Conservation (phyloP, 2,888 invertebrate species). For the Hypselothyrea guttata region DNA sequence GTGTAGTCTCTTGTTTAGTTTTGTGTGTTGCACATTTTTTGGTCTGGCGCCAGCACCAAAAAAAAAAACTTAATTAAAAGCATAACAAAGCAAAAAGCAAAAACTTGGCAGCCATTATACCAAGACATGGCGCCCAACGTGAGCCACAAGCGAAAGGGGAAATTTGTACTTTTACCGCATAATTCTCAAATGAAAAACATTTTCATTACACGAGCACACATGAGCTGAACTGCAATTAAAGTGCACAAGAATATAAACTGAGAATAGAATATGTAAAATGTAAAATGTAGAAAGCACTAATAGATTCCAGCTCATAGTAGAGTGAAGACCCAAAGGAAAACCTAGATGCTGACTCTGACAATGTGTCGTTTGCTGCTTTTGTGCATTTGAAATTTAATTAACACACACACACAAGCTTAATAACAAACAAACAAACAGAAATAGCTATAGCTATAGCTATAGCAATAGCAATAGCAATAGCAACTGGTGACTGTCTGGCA, state of each 20-base stretch:
- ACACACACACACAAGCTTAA: slow-evolving; percentile 48
- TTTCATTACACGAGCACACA: slow-evolving; percentile 62
- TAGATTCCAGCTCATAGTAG: no score
- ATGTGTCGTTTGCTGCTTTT: slow-evolving; percentile 61
- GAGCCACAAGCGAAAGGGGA: no score
- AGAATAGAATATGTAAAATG: slow-evolving; percentile 7
- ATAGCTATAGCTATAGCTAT: no score
- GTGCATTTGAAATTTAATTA: slow-evolving; percentile 73
- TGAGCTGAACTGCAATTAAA: slow-evolving; percentile 65
- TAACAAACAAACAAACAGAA: slow-evolving; percentile 5
- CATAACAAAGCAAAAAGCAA: slow-evolving; percentile 68
- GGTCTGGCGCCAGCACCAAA: slow-evolving; percentile 62
- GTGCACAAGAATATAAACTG: slow-evolving; percentile 44
- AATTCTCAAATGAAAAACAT: slow-evolving; percentile 37
- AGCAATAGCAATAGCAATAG: no score
- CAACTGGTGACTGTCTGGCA: slow-evolving; percentile 28
- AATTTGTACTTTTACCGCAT: slow-evolving; percentile 3
- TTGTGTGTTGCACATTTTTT: slow-evolving; percentile 49
- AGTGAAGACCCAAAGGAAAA: not conserved
- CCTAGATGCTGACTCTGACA: slow-evolving; percentile 1
- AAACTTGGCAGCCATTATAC: slow-evolving; percentile 45
- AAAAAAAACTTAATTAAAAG: slow-evolving; percentile 72
- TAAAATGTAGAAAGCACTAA: slow-evolving; percentile 23
- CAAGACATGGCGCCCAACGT: slow-evolving; percentile 37
- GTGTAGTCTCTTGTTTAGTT: slow-evolving; percentile 15